Conservation (phyloP, 2,888 invertebrate species). For the Caradrina kadenii region DNA sequence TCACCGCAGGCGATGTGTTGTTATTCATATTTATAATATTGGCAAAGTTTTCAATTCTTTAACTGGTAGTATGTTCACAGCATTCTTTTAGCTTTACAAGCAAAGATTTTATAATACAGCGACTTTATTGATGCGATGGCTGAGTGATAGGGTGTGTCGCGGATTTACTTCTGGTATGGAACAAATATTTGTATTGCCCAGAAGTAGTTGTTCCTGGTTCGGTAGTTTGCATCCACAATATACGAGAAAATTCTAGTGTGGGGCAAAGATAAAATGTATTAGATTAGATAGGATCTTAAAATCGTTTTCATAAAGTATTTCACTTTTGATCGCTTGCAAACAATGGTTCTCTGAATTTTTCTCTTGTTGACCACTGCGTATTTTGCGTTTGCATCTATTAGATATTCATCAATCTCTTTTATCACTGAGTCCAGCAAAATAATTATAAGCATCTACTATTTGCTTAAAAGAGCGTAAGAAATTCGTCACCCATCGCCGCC, state of each 20-base stretch:
- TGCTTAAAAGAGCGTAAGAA: conserved; percentile 32
- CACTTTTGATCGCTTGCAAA: not conserved
- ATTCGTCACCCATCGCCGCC: conserved; percentile 26
- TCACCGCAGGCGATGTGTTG: not conserved
- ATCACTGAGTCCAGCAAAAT: not conserved
- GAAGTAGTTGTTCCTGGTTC: too few species aligned
- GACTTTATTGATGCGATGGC: too few species aligned
- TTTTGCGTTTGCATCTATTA: not conserved
- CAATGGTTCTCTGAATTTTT: not conserved
- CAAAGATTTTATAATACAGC: too few species aligned
- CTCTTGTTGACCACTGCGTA: not conserved
- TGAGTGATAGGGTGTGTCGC: too few species aligned
- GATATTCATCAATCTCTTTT: not conserved
- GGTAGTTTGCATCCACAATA: too few species aligned
- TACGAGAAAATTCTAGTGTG: too few species aligned
- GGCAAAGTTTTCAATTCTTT: conserved; percentile 8
- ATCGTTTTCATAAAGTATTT: too few species aligned
- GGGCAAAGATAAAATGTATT: not conserved
- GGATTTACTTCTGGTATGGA: too few species aligned
- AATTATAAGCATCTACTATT: conserved; percentile 5
- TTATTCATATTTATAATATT: conserved; percentile 13
- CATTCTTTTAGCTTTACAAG: not conserved
- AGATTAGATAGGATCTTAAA: too few species aligned
- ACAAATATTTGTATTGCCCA: too few species aligned
- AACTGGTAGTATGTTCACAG: not conserved